A percentile compares a stretch with the other conserved stretches of the same genome.
These are phyloP conservation scores for Nomada fabriciana DNA, from an alignment of 2,888 invertebrate genomes.

Conservation along the genomic window DNA sequence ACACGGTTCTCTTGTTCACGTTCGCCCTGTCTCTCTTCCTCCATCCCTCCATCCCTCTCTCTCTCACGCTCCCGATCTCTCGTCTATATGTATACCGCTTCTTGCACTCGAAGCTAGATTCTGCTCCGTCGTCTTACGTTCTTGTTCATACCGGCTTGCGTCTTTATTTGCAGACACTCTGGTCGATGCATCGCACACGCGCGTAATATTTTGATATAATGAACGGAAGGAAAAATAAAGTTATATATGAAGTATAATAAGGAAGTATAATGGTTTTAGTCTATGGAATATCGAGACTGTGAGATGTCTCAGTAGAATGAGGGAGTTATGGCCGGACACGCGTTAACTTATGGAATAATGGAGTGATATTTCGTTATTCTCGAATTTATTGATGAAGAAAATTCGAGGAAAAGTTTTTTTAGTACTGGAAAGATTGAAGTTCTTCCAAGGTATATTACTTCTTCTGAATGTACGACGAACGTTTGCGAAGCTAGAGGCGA, in stretches of 20 bases:
- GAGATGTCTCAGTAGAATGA: not conserved
- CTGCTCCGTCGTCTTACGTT: no score
- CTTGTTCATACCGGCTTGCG: conserved; percentile 1
- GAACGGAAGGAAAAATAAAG: no score
- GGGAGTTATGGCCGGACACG: not conserved
- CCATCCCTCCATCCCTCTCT: not conserved
- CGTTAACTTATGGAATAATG: not conserved
- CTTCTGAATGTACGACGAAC: not conserved
- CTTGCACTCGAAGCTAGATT: no score
- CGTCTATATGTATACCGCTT: no score
- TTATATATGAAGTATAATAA: no score
- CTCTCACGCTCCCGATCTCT: not conserved
- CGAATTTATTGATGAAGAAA: not conserved
- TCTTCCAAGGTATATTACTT: not conserved
- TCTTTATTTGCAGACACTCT: not conserved
- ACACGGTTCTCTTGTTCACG: conserved; percentile 52
- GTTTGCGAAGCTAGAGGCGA: not conserved
- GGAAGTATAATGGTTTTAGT: no score
- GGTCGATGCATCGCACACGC: conserved; percentile 54
- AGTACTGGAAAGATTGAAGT: not conserved
- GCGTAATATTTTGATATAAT: conserved; percentile 9
- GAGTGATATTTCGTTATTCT: not conserved
- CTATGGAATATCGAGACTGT: no score
- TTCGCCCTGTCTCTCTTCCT: not conserved
- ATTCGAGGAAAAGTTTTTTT: not conserved